Evolutionary conservation across 2,113 vertebrate species (phyloP).

Genomic region (Cyprinodon variegatus): DNA sequence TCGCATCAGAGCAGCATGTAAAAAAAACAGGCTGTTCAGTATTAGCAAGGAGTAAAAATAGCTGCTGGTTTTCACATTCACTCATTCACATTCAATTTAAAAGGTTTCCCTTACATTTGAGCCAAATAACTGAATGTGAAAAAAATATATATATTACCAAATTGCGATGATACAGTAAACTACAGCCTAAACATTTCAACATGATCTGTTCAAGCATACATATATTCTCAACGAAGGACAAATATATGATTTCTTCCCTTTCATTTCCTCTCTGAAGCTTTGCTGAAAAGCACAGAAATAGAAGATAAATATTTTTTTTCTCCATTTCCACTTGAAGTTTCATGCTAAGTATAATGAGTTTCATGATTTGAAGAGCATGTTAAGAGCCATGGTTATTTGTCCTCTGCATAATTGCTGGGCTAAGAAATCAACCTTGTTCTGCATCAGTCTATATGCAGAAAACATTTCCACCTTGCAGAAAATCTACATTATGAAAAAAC

Average conservation of each 20-base stretch:
- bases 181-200: neutral
- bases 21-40: slow-evolving; percentile 9
- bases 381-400: neutral
- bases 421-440: slow-evolving; percentile 10
- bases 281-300: neutral
- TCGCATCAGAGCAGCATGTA: slow-evolving; percentile 6
- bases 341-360: slow-evolving; percentile 33
- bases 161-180: neutral
- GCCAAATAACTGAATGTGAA: neutral
- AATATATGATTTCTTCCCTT: neutral
- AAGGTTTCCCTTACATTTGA: slow-evolving; percentile 5
- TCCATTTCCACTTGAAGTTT: slow-evolving; percentile 47
- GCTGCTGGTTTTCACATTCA: slow-evolving; percentile 16
- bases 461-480: neutral
- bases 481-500: neutral
- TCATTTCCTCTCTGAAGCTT: slow-evolving; percentile 32
- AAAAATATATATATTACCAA: neutral
- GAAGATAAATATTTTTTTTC: slow-evolving; percentile 12
- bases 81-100: slow-evolving; percentile 26
- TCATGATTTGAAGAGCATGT: slow-evolving; percentile 30
- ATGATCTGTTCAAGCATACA: neutral
- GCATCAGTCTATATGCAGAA: slow-evolving; percentile 14
- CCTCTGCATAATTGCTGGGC: neutral
- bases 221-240: neutral
- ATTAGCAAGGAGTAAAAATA: slow-evolving; percentile 28